phyloP scores from a whole-genome alignment of 2,888 invertebrate genomes.

The Drosophila vallismaia region DNA sequence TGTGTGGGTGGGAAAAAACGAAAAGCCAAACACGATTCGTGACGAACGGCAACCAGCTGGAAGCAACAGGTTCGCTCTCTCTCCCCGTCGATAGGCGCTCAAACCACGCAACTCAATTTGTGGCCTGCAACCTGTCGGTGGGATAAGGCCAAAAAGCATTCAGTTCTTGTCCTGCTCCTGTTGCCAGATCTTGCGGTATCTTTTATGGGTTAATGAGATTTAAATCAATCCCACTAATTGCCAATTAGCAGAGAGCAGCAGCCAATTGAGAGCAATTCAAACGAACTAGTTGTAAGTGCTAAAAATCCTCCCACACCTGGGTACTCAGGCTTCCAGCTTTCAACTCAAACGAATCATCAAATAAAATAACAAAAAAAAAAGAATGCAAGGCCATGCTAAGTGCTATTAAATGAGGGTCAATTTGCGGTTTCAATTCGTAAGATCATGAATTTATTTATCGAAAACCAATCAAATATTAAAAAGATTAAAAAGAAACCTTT shows the following conservation, averaged over 20 bases:
- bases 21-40: conserved; percentile 28
- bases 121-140: conserved; percentile 28
- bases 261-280: conserved; percentile 1
- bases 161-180: background rate
- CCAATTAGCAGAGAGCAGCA: conserved; percentile 18
- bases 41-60: conserved; percentile 41
- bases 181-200: background rate
- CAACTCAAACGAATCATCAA: background rate
- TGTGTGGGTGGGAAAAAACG: conserved; percentile 21
- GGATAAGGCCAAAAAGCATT: conserved; percentile 2
- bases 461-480: too few relatives aligned
- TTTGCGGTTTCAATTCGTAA: background rate
- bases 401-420: conserved; percentile 4
- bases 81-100: conserved; percentile 30
- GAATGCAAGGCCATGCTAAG: background rate
- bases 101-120: conserved; percentile 41
- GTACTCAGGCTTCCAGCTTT: background rate
- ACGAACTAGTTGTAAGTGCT: conserved; percentile 20
- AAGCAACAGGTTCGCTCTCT: conserved; percentile 42
- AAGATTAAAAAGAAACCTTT: too few relatives aligned
- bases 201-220: conserved; percentile 29
- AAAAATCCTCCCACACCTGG: conserved; percentile 13
- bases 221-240: conserved; percentile 30
- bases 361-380: background rate
- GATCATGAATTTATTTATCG: background rate